Evolutionary conservation across 1,140 invertebrate genomes (phyloP).

Genomic region (Zaprionus davidi): DNA sequence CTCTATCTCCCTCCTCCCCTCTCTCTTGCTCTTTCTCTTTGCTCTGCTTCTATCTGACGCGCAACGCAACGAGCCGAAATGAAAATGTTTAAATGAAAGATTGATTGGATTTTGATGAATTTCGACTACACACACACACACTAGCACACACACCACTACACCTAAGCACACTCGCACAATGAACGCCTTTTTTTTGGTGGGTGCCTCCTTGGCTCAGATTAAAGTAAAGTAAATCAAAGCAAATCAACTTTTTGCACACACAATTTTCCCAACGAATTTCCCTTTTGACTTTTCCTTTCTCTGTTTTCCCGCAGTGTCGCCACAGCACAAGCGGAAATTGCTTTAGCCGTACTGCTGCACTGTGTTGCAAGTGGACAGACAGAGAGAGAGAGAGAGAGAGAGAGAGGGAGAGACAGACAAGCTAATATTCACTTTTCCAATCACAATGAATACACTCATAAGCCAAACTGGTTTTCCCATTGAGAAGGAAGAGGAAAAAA

Average conservation of each 20-base stretch:
- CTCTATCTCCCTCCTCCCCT: neutral
- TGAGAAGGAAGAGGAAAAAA: neutral
- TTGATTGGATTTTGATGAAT: constrained; percentile 81
- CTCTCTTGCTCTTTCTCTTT: neutral
- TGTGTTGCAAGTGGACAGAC: neutral
- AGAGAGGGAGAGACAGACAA: constrained; percentile 3
- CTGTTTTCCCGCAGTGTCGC: constrained; percentile 14
- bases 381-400: neutral
- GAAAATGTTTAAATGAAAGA: constrained; percentile 82
- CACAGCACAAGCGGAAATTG: constrained; percentile 25
- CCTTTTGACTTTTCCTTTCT: constrained; percentile 29
- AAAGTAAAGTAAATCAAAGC: constrained; percentile 69
- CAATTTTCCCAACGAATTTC: constrained; percentile 17
- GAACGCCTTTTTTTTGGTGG: neutral
- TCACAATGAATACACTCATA: constrained; percentile 22
- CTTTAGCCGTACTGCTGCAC: constrained; percentile 20
- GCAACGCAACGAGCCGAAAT: constrained; percentile 75
- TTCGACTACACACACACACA: constrained; percentile 60
- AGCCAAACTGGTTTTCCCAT: constrained; percentile 8
- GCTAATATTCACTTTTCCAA: constrained; percentile 38
- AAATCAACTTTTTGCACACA: constrained; percentile 30
- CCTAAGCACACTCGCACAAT: constrained; percentile 20
- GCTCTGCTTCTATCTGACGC: constrained; percentile 17
- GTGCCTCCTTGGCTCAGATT: constrained; percentile 46
- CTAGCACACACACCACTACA: constrained; percentile 29